Conservation (phyloP, 2,113 vertebrate species). For the Stictonetta naevosa region DNA sequence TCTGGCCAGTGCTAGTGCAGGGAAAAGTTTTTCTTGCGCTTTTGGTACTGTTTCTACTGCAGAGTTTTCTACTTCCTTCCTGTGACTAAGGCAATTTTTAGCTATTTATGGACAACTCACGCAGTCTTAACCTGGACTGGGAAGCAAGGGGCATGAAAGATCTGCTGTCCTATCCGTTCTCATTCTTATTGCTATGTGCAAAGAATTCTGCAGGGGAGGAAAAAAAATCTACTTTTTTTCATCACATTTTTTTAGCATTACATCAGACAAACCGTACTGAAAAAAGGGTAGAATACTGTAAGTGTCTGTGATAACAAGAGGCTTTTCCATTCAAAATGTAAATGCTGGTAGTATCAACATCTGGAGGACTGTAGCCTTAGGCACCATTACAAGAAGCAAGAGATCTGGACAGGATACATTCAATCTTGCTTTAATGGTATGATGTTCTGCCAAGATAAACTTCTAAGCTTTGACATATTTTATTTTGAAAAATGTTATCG, state of each 20-base stretch:
- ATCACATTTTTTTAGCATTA: background rate
- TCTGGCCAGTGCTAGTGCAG: conserved; percentile 2
- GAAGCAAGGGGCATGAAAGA: background rate
- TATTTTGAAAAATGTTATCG: conserved; percentile 76
- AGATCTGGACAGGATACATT: conserved; percentile 83
- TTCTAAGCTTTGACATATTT: conserved; percentile 74
- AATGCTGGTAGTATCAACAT: conserved; percentile 63
- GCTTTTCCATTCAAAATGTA: conserved; percentile 28
- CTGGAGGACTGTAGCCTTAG: conserved; percentile 73
- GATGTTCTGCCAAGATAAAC: conserved; percentile 79
- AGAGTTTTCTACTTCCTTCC: background rate
- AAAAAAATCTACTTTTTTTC: background rate
- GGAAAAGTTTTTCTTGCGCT: background rate
- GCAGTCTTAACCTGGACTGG: background rate
- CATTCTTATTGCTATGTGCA: background rate
- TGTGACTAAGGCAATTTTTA: background rate
- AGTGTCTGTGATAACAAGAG: conserved; percentile 7
- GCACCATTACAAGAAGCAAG: conserved; percentile 76
- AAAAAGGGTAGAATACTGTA: background rate
- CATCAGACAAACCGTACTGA: background rate
- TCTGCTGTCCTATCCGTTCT: background rate
- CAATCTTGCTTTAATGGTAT: conserved; percentile 78
- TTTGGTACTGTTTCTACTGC: background rate
- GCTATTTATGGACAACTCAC: background rate
- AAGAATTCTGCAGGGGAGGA: background rate